Base-by-base conservation (phyloP, 2,797 vertebrate species). In the Scolopax rusticola region DNA sequence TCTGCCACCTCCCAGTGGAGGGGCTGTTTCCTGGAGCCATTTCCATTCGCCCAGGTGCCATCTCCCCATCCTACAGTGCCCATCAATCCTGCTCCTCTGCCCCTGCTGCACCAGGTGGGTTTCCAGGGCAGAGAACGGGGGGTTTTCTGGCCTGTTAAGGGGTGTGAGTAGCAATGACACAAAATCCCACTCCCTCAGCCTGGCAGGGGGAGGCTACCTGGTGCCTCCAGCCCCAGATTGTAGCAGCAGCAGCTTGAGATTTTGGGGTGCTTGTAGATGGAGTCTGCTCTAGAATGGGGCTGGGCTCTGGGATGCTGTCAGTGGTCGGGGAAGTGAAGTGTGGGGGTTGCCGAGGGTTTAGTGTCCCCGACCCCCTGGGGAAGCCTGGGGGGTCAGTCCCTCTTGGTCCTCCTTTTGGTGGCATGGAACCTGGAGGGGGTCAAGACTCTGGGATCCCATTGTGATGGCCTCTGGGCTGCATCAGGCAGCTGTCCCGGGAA, bases 301-400 rank as follows among this genome's bases (percentile, higher is more conserved):
- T 1, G 12, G 51, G 25, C 28, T 69, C 47, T 41, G 56, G 12
- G 33, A 36, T 19, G 50, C 1, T 4, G 2, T n/a, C 3, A 0
- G 21, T 5, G 0, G 7, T 1, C 33, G 32, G 30, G 43, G 38
- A 41, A 25, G 28, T 30, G 54, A 70, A 15, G 27, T 27, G 11
- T 28, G 27, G 57, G 40, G 18, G 17, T 28, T 70, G 41, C 19
- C 0, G 1, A 45, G 28, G 28, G 17, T 59, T 54, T 86, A 51
- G 38, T 36, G 32, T 59, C 38, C 76, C 48, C 10, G 32, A 48
- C 33, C 5, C 14, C 67, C 71, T 61, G 61, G 17, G 5, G 63
- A 28, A 83, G 69, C 30, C 59, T 76, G 33, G 33, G 33, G 32
- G 30, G 64, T 73, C 9, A 51, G 71, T 25, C 38, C 12, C 25